Base-by-base conservation (phyloP, 2,113 vertebrate species). In the Mirounga angustirostris region DNA sequence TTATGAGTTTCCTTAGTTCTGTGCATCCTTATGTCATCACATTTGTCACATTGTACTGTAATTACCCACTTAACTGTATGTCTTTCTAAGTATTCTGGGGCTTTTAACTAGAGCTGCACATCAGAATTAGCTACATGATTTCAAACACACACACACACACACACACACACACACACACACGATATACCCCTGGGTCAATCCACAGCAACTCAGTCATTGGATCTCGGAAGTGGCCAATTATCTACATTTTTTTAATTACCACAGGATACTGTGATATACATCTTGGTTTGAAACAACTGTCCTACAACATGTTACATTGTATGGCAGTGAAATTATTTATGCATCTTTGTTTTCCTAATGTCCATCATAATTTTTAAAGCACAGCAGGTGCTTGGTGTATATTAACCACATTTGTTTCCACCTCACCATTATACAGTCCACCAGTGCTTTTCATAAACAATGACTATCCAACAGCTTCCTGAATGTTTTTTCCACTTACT, bases 151-250 rank as follows among this genome's bases (percentile, higher is more conserved):
- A 54, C 11, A 58, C 24, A 24, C 50, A 46, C 18, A 56, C 33
- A 61, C 6, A 58, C 18, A n/a, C n/a, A n/a, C 36, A 36, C 36
- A 22, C 7, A 46, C 8, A 76, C 16, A 30, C 50, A 46, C 28
- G 18, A 43, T 8, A 7, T 0, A 14, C 8, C 8, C 3, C 11
- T 50, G 4, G 4, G 4, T 0, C 28, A 28, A 30, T 8, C 5
- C 63, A 43, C n/a, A 74, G 28, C 74, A 92, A 40, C 2, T 33
- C 4, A 88, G 24, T 74, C 6, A 52, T 30, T 33, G 15, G 5
- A 81, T 80, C 6, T 84, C 36, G 21, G 6, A 54, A 28, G 21
- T 61, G 7, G 3, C 16, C 22, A 78, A 7, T 33, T 14, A 65
- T 15, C 33, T 9, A 11, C 9, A 89, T 43, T 61, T 76, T 86